Base-by-base conservation (phyloP, 2,113 vertebrate genomes). In the Lanius collurio region DNA sequence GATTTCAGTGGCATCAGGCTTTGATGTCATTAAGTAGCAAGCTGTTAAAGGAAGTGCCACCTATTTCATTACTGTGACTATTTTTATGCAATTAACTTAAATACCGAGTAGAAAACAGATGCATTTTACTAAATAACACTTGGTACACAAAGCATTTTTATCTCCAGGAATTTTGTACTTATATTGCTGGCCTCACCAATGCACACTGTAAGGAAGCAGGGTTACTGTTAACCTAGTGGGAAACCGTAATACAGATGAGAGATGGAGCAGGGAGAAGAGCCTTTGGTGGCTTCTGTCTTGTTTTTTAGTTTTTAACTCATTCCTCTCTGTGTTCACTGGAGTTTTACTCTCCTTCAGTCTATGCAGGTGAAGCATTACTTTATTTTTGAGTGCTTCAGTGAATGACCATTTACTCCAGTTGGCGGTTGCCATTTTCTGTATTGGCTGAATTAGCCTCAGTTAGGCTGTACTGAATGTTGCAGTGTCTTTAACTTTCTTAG, bases 1-100 rank as follows among this genome's bases (percentile, higher is more conserved):
- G 87, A 93, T 94, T 83, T 67, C 93, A 83, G 84, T 59, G 50
- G 68, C 96, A 89, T 27, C 8, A 21, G 82, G 63, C 97, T 97
- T 98, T 95, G 93, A 95, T 96, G 91, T 94, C 93, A 79, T 94
- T 94, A 88, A 94, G 92, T 49, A 84, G 78, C 92, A 95, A 96
- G 96, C 88, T 92, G 87, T 75, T 93, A 73, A 67, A 89, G 90
- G 88, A 97, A 89, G 81, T 64, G 90, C 85, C 87, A 91, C 81
- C 83, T 87, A 86, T 82, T 95, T 95, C 83, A 65, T 94, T 92
- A 76, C 81, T 88, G 78, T 81, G 79, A 81, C 86, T 93, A 16
- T 83, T 88, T 92, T 82, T 30, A 49, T 74, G 82, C 94, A 94
- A 91, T 78, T 88, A 92, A 83, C 37, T 80, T 80, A 90, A 95